Evolutionary conservation across 2,888 invertebrate genomes (phyloP).

Genomic region (Andrena trimmerana): DNA sequence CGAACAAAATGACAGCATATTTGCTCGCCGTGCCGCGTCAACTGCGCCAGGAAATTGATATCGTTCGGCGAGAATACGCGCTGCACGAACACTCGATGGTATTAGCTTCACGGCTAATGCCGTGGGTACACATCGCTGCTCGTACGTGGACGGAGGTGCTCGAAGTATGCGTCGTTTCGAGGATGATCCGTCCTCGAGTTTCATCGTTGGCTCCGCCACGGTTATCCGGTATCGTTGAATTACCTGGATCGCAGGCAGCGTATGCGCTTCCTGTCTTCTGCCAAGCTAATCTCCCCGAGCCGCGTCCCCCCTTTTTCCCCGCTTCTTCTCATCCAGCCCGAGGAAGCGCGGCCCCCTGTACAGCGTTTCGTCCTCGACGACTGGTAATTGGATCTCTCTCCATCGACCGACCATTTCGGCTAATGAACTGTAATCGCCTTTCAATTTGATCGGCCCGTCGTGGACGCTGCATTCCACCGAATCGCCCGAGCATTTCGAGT

Average conservation of each 20-base stretch:
- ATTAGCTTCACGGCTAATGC: conserved; percentile 50
- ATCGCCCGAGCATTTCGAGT: conserved; percentile 43
- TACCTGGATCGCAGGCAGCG: conserved; percentile 51
- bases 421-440: conserved; percentile 68
- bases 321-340: conserved; percentile 28
- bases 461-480: conserved; percentile 24
- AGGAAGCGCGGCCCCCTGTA: conserved; percentile 21
- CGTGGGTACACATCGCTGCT: conserved; percentile 41
- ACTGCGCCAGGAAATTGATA: conserved; percentile 55
- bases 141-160: conserved; percentile 35
- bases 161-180: conserved; percentile 50
- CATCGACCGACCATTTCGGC: conserved; percentile 63
- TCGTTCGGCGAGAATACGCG: conserved; percentile 11
- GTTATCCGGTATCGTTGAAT: conserved; percentile 57
- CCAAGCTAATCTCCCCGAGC: conserved; percentile 54
- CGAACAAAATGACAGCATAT: conserved; percentile 37
- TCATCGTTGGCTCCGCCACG: conserved; percentile 18
- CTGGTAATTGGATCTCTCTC: conserved; percentile 62
- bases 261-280: conserved; percentile 51
- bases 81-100: conserved; percentile 13
- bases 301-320: conserved; percentile 32
- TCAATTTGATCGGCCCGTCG: conserved; percentile 62
- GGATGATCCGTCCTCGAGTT: conserved; percentile 59
- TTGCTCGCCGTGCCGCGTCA: conserved; percentile 13
- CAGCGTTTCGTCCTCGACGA: conserved; percentile 21